Evolutionary conservation across 2,113 vertebrate genomes (phyloP).

Genomic region (Emydura subglobosa): DNA sequence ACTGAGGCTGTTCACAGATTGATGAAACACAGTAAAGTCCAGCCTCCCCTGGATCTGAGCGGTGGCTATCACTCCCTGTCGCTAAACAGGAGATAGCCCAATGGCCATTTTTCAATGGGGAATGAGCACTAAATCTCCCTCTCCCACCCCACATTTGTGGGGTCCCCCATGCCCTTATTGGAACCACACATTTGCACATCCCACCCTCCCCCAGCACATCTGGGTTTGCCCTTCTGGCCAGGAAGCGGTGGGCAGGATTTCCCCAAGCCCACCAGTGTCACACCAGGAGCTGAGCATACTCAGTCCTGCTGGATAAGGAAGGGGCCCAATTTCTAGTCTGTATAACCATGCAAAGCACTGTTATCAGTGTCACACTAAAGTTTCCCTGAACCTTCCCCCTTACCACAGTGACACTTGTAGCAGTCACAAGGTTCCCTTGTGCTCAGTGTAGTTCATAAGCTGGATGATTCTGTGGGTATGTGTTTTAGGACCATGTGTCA

Average conservation of each 20-base stretch:
- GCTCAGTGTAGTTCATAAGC: background rate
- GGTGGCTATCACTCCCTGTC: background rate
- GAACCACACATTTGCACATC: background rate
- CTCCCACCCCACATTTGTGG: background rate
- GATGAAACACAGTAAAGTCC: background rate
- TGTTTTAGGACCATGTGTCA: background rate
- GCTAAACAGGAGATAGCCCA: background rate
- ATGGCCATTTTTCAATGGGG: background rate
- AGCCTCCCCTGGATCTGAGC: background rate
- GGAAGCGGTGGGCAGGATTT: background rate
- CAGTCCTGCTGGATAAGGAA: background rate
- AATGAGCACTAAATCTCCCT: fast-evolving
- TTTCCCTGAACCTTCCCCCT: background rate
- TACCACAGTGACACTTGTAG: background rate
- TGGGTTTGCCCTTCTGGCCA: background rate
- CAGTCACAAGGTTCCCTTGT: background rate
- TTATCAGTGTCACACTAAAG: background rate
- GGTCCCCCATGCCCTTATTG: background rate
- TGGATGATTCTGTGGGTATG: background rate
- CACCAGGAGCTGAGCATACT: background rate
- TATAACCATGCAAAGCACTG: background rate
- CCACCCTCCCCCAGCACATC: background rate
- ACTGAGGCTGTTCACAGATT: background rate
- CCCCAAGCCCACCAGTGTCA: background rate
- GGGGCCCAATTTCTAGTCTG: background rate